A percentile compares a stretch with the other conserved stretches of the same genome.
These are phyloP conservation scores for Psilanteris sp. DNA, from an alignment of 1,140 invertebrate species.

Conservation along the genomic window DNA sequence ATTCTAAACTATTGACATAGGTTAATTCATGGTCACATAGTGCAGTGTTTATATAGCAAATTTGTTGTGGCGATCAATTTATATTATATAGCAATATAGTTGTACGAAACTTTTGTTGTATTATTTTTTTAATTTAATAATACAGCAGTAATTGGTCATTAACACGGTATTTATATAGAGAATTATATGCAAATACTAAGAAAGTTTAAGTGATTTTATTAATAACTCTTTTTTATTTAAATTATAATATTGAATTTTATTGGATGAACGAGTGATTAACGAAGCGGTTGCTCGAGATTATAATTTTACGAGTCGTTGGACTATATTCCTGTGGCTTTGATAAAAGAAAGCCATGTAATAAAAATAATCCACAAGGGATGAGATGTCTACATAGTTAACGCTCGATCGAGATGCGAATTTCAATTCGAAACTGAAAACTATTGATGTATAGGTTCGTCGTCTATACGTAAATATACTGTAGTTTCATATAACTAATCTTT, in stretches of 20 bases:
- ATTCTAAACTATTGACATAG: constrained; percentile 62
- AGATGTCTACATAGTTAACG: constrained; percentile 65
- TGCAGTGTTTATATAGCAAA: too few species aligned
- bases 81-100: too few species aligned
- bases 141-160: too few species aligned
- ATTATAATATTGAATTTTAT: not conserved
- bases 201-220: too few species aligned
- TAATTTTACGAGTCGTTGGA: constrained; percentile 58
- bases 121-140: too few species aligned
- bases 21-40: constrained; percentile 71
- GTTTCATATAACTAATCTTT: constrained; percentile 54
- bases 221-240: too few species aligned
- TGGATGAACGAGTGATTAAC: constrained; percentile 38
- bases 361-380: constrained; percentile 31
- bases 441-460: constrained; percentile 34
- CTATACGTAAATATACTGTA: constrained; percentile 48
- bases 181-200: too few species aligned
- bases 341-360: constrained; percentile 57
- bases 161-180: too few species aligned
- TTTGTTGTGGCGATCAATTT: too few species aligned
- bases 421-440: constrained; percentile 60
- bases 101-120: too few species aligned
- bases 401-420: constrained; percentile 65
- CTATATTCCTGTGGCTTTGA: constrained; percentile 17
- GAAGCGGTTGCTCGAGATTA: constrained; percentile 32